Evolutionary conservation across 2,797 vertebrate genomes (phyloP), one percentile per base, ranked within the genome.

Genomic region (Mionectes olivaceus): DNA sequence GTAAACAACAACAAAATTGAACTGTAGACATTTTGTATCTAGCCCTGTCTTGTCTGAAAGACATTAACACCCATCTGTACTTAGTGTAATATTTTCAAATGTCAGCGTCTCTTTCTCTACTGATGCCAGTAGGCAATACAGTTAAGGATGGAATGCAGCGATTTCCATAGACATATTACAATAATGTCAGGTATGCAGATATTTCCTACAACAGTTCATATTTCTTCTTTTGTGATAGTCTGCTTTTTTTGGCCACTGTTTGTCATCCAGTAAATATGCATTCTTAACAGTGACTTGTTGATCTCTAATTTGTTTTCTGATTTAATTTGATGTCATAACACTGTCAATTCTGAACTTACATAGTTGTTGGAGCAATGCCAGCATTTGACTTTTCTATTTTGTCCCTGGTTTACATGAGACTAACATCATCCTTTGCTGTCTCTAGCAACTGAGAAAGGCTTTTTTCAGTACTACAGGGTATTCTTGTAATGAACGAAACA

Each of bases 21-120:
- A 49, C 59, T 35, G 32, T 19, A 74, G 53, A 27, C 32, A 76
- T 80, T 88, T 89, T 82, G 37, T 65, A 79, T 70, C 88, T 85
- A 68, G 30, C 19, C 12, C 19, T 74, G 17, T 85, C 37, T 84
- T 91, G 46, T 49, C 68, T 86, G 79, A 87, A 81, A 94, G 28
- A 53, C 32, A 82, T 78, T 69, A 86, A 76, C 33, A 41, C 44
- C 16, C 44, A 11, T 60, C 33, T 85, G 30, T 78, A 53, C 35
- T 86, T 95, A 79, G 67, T 52, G 49, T 39, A 84, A 27, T 90
- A 76, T 79, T 92, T 92, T 53, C 59, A 83, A 77, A 77, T 84
- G 68, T 94, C 73, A 92, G 3, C 44, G 33, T 81, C 49, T 73
- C 37, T 80, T 88, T 56, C 21, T 81, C 30, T 55, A 44, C 52